A percentile compares a stretch with the other conserved stretches of the same genome.
Evolutionary conservation across 30 jellyfish, hydroid and myxozoan genomes (phyloP).

Genomic region (Aurelia aurita complex sp. Pacific): DNA sequence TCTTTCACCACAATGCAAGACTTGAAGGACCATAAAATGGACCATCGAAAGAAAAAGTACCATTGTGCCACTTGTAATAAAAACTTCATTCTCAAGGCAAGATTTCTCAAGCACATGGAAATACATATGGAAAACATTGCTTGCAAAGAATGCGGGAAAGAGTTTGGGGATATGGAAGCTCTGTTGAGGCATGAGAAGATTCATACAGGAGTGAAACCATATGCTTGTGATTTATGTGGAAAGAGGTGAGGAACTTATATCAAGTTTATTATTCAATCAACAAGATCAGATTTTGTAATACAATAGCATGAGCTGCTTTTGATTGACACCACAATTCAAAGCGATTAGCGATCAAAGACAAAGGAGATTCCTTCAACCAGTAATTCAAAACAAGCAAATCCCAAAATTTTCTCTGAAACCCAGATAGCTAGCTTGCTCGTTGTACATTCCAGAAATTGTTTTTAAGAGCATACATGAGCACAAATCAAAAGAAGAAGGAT

Average conservation of each 20-base stretch:
- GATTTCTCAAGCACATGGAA: not conserved
- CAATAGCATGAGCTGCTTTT: too few relatives aligned
- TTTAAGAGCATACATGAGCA: too few relatives aligned
- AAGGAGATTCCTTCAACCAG: too few relatives aligned
- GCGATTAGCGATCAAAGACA: too few relatives aligned
- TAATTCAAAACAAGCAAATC: too few relatives aligned
- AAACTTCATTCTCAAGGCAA: not conserved
- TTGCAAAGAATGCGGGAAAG: not conserved
- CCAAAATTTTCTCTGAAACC: too few relatives aligned
- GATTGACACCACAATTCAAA: too few relatives aligned
- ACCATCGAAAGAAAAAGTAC: not conserved
- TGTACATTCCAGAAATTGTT: too few relatives aligned
- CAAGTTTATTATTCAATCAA: not conserved
- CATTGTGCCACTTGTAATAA: not conserved
- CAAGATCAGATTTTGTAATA: too few relatives aligned
- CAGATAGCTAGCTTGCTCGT: too few relatives aligned
- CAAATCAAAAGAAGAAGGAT: too few relatives aligned
- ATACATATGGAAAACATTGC: not conserved
- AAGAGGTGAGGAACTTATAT: not conserved
- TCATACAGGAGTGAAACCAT: slow-evolving; percentile 4
- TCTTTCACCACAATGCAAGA: not conserved
- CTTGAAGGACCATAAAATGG: not conserved
- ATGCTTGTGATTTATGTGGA: not conserved
- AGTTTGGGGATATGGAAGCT: not conserved
- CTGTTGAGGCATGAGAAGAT: slow-evolving; percentile 1